phyloP scores from a whole-genome alignment of 2,113 vertebrate genomes.

The Zonotrichia leucophrys region DNA sequence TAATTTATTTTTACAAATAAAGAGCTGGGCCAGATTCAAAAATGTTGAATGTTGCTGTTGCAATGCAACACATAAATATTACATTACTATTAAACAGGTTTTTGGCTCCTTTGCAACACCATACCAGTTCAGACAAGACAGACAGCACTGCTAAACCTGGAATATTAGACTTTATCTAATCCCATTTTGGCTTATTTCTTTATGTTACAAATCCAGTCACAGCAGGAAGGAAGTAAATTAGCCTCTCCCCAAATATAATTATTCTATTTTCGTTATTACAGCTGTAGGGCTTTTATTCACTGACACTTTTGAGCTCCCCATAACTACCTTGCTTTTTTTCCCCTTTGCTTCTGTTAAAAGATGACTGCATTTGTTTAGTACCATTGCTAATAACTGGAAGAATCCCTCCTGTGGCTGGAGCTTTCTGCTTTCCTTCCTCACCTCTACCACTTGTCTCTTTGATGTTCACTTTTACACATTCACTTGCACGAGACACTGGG shows the following conservation, averaged over 20 bases:
- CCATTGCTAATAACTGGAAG: not conserved
- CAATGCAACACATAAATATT: not conserved
- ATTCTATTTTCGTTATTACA: not conserved
- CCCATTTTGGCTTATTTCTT: not conserved
- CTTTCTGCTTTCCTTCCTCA: not conserved
- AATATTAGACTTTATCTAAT: not conserved
- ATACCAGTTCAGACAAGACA: not conserved
- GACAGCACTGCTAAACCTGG: not conserved
- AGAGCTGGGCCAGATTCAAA: not conserved
- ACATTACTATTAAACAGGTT: not conserved
- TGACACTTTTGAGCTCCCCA: not conserved
- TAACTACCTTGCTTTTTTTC: not conserved
- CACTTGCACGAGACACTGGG: not conserved
- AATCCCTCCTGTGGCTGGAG: not conserved
- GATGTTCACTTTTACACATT: not conserved
- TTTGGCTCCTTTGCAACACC: not conserved
- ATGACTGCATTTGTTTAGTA: not conserved
- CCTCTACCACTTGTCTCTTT: not conserved
- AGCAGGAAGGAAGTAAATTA: not conserved
- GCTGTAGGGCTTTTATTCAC: not conserved
- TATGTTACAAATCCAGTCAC: not conserved
- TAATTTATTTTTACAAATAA: not conserved
- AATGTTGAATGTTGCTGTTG: not conserved
- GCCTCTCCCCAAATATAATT: not conserved
- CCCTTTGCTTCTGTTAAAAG: not conserved